Percentiles rank a stretch among this genome's conserved stretches.
Conservation (phyloP, 2,113 vertebrate genomes). For the Oostethus manadensis region DNA sequence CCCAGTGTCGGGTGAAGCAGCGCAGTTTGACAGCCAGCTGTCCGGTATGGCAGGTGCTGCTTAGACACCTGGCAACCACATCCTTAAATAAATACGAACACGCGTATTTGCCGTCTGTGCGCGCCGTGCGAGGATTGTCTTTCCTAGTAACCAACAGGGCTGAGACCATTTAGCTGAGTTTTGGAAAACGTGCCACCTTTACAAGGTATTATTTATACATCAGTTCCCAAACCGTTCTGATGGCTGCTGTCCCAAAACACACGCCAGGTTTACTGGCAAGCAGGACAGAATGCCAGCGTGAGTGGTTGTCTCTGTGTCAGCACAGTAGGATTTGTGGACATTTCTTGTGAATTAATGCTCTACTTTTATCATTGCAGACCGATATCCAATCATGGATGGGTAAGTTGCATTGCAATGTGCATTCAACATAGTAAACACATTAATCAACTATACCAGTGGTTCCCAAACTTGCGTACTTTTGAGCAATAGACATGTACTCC, state of each 20-base stretch:
- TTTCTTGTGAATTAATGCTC: background rate
- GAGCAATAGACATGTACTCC: too few relatives aligned
- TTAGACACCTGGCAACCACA: too few relatives aligned
- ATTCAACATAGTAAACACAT: background rate
- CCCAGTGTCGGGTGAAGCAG: background rate
- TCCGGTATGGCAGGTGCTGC: background rate
- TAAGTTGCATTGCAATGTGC: conserved; percentile 32
- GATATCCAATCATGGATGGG: conserved; percentile 51
- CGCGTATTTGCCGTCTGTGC: too few relatives aligned
- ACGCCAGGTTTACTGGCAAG: too few relatives aligned
- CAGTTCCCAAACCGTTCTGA: too few relatives aligned
- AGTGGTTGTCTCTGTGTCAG: background rate
- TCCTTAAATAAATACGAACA: too few relatives aligned
- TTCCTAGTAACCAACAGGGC: background rate
- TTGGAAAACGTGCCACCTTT: background rate
- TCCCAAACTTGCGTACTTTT: too few relatives aligned
- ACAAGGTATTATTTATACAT: too few relatives aligned
- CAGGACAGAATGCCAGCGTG: too few relatives aligned
- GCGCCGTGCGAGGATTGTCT: background rate
- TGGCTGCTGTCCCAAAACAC: too few relatives aligned
- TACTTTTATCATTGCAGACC: background rate
- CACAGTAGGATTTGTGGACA: background rate
- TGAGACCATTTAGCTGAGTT: background rate
- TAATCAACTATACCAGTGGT: background rate
- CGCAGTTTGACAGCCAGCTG: conserved; percentile 32